phyloP scores from a whole-genome alignment of 2,113 vertebrate genomes.

The Tragulus kanchil region DNA sequence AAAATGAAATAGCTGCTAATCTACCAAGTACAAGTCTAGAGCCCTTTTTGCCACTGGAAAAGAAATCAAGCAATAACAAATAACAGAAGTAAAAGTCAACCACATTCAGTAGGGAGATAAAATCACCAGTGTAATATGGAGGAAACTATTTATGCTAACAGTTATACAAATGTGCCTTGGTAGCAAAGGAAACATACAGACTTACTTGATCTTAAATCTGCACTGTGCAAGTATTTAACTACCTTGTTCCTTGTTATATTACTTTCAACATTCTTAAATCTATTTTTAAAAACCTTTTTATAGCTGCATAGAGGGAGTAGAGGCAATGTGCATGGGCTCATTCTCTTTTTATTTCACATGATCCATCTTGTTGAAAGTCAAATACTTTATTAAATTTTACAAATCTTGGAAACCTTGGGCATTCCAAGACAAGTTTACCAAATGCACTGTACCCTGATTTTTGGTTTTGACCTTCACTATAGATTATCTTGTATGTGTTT shows the following conservation, averaged over 20 bases:
- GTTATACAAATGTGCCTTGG: not conserved
- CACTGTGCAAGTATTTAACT: not conserved
- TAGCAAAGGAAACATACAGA: constrained; percentile 34
- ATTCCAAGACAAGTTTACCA: constrained; percentile 40
- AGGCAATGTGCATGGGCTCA: not conserved
- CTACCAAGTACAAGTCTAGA: not conserved
- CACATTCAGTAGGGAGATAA: constrained; percentile 13
- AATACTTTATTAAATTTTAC: constrained; percentile 67
- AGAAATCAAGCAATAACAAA: constrained; percentile 56
- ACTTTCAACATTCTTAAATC: constrained; percentile 59
- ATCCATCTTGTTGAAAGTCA: constrained; percentile 34
- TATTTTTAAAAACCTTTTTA: constrained; percentile 53
- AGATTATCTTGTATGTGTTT: not conserved
- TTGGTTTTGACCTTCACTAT: not conserved
- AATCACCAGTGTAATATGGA: constrained; percentile 42
- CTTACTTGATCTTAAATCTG: constrained; percentile 52
- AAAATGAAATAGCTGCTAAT: constrained; percentile 47
- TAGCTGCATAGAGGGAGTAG: not conserved
- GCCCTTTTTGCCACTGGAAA: constrained; percentile 8
- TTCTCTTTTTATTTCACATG: not conserved
- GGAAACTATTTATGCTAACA: not conserved
- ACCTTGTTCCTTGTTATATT: not conserved
- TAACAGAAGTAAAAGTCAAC: constrained; percentile 27
- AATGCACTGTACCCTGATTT: not conserved
- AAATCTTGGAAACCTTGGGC: constrained; percentile 32